Percentiles rank a stretch among this genome's conserved stretches.
These are phyloP conservation scores for Tautogolabrus adspersus DNA, from an alignment of 2,113 vertebrate species.

Conservation along the genomic window DNA sequence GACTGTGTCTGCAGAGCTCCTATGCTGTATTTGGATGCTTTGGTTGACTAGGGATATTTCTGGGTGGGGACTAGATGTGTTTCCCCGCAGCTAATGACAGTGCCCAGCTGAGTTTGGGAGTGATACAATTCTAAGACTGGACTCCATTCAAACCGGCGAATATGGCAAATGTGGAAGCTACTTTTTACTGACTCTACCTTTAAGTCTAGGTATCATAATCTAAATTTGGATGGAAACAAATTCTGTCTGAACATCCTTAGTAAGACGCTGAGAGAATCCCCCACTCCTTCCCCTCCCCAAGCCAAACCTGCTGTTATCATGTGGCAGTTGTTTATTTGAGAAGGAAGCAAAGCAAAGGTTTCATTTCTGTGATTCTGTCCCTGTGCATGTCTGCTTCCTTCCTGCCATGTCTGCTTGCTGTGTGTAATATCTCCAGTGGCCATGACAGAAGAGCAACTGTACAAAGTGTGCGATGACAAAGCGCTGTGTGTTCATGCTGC, in stretches of 20 bases:
- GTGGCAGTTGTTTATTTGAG: constrained; percentile 20
- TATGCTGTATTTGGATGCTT: too few species aligned
- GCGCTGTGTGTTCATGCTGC: constrained; percentile 26
- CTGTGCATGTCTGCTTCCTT: constrained; percentile 8
- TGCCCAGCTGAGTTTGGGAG: too few species aligned
- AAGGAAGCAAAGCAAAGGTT: constrained; percentile 14
- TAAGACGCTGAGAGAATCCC: not conserved
- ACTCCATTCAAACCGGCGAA: too few species aligned
- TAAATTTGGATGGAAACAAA: not conserved
- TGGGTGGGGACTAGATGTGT: too few species aligned
- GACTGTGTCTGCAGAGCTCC: too few species aligned
- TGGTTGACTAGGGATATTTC: too few species aligned
- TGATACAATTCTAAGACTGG: too few species aligned
- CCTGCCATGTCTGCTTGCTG: constrained; percentile 14
- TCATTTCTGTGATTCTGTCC: constrained; percentile 22
- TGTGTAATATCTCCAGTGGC: constrained; percentile 46
- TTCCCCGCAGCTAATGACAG: too few species aligned
- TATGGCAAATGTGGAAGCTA: too few species aligned
- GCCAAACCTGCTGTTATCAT: constrained; percentile 21
- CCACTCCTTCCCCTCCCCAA: not conserved
- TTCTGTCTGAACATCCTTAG: not conserved
- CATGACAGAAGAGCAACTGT: constrained; percentile 48
- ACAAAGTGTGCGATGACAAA: constrained; percentile 39
- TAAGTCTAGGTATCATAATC: not conserved
- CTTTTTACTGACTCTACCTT: too few species aligned